Base-by-base conservation (phyloP, 2,113 vertebrate species). In the Gallinago media region DNA sequence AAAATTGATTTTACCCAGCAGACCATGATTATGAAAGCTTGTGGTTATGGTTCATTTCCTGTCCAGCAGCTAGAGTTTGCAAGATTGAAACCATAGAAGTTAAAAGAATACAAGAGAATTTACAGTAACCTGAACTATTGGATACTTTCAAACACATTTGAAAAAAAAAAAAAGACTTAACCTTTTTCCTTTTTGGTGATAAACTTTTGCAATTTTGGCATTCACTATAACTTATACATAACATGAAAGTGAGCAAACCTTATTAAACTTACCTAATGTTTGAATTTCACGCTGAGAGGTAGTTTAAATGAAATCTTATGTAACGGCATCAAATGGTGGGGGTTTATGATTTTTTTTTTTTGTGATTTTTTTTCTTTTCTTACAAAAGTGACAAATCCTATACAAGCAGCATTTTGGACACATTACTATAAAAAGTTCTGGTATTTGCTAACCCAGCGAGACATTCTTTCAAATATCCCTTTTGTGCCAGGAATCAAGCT, bases 241-340 rank as follows among this genome's bases (percentile, higher is more conserved):
- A 96, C 31, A 72, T 81, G 63, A 96, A 68, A 63, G 46, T 95
- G 92, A 97, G 73, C 80, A 97, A 96, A 96, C 71, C 80, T 94
- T 94, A 95, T 47, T 70, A 88, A 96, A 94, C 75, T 96, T 91
- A 91, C 25, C 92, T 95, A 91, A 77, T 40, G 29, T 62, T 88
- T 97, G 80, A 98, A 96, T 96, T 96, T 96, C 93, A 97, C 50
- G 59, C 85, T 96, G 91, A 98, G 98, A 98, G 98, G 98, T 98
- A 98, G 98, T 96, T 98, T 95, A 97, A 97, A 98, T 82, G 88
- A 98, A 98, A 98, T 94, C 59, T 92, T 88, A 93, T 38, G 38
- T 66, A 92, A 94, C 11, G 18, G 75, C 65, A 96, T 97, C 93
- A 89, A 94, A 97, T 38, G 77, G 83, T 80, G 73, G 23, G 65